Conservation (phyloP, 2,797 vertebrate species). For the Hafferia zeledoni region DNA sequence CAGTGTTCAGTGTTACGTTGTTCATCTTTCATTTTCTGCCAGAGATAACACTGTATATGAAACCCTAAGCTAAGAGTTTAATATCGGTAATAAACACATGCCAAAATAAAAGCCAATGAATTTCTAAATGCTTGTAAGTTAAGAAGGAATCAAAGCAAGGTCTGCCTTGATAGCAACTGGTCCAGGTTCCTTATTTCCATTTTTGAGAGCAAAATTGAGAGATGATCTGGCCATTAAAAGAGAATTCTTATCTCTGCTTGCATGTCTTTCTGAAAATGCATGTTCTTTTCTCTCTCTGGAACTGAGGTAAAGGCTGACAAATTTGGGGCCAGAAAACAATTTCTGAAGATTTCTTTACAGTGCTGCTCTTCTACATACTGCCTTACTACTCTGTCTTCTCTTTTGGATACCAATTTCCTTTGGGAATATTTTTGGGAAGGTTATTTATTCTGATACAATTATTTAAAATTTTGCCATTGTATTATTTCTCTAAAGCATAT, state of each 20-base stretch:
- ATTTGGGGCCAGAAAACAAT: slow-evolving; percentile 10
- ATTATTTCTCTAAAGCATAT: slow-evolving; percentile 35
- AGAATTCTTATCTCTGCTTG: background rate
- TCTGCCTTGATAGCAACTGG: slow-evolving; percentile 31
- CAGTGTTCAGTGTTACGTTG: slow-evolving; percentile 36
- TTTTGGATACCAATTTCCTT: background rate
- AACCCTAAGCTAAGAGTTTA: slow-evolving; percentile 17
- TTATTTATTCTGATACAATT: background rate
- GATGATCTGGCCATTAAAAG: background rate
- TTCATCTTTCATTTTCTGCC: slow-evolving; percentile 70
- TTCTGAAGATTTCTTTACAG: slow-evolving; percentile 17
- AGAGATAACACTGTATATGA: slow-evolving; percentile 68
- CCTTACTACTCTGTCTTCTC: background rate
- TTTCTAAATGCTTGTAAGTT: slow-evolving; percentile 44
- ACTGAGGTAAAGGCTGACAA: background rate
- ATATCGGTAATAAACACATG: slow-evolving; percentile 7
- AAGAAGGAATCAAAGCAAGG: slow-evolving; percentile 48
- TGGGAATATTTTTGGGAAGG: slow-evolving; percentile 15
- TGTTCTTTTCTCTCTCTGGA: slow-evolving; percentile 37
- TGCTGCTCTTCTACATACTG: slow-evolving; percentile 2
- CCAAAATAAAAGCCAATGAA: background rate
- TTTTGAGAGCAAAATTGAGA: slow-evolving; percentile 34
- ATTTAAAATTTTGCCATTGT: slow-evolving; percentile 39
- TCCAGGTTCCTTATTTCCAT: slow-evolving; percentile 71
- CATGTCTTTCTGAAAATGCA: background rate